Conservation (phyloP, 92 coral and sea anemone species). For the Bergia puertoricense region DNA sequence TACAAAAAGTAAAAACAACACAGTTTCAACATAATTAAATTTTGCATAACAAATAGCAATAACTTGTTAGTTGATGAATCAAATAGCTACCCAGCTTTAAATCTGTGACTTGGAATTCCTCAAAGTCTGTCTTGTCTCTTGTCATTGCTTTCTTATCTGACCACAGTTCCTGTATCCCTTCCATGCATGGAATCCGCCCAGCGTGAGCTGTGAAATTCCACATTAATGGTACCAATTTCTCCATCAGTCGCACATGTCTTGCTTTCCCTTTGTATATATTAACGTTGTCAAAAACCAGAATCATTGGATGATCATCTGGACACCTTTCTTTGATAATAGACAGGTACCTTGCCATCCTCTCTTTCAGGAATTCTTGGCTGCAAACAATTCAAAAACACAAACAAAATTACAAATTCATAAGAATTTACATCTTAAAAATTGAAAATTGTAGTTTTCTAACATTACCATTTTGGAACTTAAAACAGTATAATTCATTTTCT, state of each 20-base stretch:
- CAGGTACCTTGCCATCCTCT: slow-evolving; percentile 36
- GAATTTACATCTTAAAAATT: too few species aligned
- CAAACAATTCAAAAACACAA: not conserved
- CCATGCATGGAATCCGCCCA: slow-evolving; percentile 34
- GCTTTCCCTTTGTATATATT: slow-evolving; percentile 54
- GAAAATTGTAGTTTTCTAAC: too few species aligned
- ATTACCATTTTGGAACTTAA: too few species aligned
- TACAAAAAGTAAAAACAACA: too few species aligned
- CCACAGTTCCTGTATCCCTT: slow-evolving; percentile 18
- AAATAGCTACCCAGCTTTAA: not conserved
- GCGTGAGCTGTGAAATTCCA: slow-evolving; percentile 53
- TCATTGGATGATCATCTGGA: slow-evolving; percentile 43
- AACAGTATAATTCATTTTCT: too few species aligned
- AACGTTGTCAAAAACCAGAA: slow-evolving; percentile 42
- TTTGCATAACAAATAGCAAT: too few species aligned
- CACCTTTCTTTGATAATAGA: slow-evolving; percentile 19
- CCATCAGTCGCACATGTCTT: slow-evolving; percentile 46
- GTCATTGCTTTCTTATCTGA: not conserved
- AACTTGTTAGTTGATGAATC: not conserved
- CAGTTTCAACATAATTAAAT: too few species aligned
- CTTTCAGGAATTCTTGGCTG: slow-evolving; percentile 46
- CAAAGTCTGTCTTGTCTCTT: not conserved
- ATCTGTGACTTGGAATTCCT: not conserved
- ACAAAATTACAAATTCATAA: too few species aligned
- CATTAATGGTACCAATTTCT: slow-evolving; percentile 41